A percentile compares a stretch with the other conserved stretches of the same genome.
These are phyloP conservation scores for Amblyornis subalaris DNA, from an alignment of 2,113 vertebrate genomes.

Conservation along the genomic window DNA sequence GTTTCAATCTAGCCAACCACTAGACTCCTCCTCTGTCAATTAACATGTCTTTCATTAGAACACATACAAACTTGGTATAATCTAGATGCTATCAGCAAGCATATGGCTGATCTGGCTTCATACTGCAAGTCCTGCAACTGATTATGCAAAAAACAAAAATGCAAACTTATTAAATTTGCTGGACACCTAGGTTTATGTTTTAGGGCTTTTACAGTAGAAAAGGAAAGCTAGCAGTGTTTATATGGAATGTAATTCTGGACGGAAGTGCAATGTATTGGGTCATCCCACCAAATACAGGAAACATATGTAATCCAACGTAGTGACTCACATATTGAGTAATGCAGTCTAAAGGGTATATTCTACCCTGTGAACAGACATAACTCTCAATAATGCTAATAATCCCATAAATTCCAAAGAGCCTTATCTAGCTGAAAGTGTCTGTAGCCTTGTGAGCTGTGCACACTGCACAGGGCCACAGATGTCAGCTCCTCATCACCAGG, in stretches of 20 bases:
- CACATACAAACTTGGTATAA: background rate
- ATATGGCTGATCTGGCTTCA: background rate
- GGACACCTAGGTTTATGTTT: background rate
- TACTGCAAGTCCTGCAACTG: background rate
- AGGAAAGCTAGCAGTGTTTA: background rate
- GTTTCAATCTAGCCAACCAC: background rate
- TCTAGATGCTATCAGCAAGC: background rate
- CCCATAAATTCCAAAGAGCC: background rate
- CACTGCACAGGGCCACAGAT: background rate
- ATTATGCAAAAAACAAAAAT: background rate
- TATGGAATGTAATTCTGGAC: background rate
- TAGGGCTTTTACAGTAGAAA: background rate
- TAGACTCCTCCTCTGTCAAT: background rate
- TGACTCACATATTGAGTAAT: constrained; percentile 46
- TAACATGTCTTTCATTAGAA: background rate
- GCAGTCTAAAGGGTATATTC: background rate
- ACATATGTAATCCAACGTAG: background rate
- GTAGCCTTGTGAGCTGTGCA: background rate
- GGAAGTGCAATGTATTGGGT: background rate
- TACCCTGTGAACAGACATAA: background rate
- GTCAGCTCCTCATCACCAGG: background rate
- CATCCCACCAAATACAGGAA: constrained; percentile 37
- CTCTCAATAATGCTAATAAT: constrained; percentile 24
- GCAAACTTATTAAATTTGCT: background rate
- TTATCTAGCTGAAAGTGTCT: background rate